A percentile compares a stretch with the other conserved stretches of the same genome.
Evolutionary conservation across 2,797 vertebrate genomes (phyloP).

Genomic region (Chanos chanos): DNA sequence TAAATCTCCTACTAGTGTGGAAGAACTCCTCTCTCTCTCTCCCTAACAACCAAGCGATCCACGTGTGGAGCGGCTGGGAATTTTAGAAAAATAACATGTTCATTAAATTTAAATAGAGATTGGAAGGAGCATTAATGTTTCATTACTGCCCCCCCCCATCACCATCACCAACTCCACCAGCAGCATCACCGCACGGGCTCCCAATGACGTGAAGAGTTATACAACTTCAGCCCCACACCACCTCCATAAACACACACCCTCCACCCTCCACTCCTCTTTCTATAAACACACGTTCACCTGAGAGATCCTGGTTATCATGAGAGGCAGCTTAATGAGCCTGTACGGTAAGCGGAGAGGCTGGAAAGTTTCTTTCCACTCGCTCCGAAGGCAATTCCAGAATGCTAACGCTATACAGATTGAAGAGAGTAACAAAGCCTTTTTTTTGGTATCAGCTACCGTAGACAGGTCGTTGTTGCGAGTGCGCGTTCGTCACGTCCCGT

Average conservation of each 20-base stretch:
- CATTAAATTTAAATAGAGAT: conserved; percentile 52
- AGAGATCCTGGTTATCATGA: no score
- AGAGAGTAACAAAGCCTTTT: no score
- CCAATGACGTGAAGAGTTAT: conserved; percentile 58
- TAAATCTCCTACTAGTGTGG: no score
- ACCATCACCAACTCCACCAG: background rate
- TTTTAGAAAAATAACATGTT: conserved; percentile 51
- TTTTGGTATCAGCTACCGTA: no score
- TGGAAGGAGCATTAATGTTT: conserved; percentile 60
- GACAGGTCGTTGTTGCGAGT: no score
- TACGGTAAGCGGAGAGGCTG: no score
- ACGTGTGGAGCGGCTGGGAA: conserved; percentile 43
- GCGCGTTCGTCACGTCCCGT: no score
- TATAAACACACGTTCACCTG: no score
- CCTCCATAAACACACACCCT: conserved; percentile 8
- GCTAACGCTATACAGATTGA: no score
- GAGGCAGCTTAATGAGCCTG: no score
- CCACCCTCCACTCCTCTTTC: background rate
- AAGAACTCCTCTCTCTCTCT: background rate
- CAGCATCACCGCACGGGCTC: conserved; percentile 40
- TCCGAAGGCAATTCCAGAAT: no score
- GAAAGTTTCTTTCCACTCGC: no score
- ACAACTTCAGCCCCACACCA: conserved; percentile 48
- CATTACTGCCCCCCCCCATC: conserved; percentile 30
- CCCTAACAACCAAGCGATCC: conserved; percentile 14